Base-by-base conservation (phyloP, 2,888 invertebrate genomes). In the Diplolepis rosae region DNA sequence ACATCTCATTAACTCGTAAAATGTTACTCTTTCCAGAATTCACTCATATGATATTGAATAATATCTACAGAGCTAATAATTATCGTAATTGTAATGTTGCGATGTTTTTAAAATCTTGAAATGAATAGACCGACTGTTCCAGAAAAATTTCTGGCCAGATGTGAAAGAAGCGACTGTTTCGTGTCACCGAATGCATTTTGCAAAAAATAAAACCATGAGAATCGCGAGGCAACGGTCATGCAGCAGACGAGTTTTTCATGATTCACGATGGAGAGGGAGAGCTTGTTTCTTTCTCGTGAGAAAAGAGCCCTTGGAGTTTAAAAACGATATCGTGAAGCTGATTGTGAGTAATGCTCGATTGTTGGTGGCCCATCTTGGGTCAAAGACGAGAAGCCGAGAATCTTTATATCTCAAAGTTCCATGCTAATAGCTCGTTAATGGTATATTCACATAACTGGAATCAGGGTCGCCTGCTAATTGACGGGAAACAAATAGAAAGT, bases 231-330 rank as follows among this genome's bases (percentile, higher is more conserved):
- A 65, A 52, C 51, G 45, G 35, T 56, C 35, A 27, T 52, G 50
- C 22, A 28, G 35, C 35, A 22, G 50, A 51, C 30, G 35, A 61
- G 61, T 61, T 61, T 61, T 61, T 61, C 61, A 66, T 22, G 68
- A 73, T 32, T 27, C 35, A 73, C 56, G 45, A 54, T 18, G 32
- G 68, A 48, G 15, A 48, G 51, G 22, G 52, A 69, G 66, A 56
- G 65, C 70, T 50, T 56, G 68, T 70, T 79, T 81, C 77, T 80
- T 72, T 73, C 67, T 80, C 83, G 83, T 83, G 82, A 81, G 83
- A 84, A 84, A 80, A 82, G 76, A 80, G 77, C 75, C 78, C 61
- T 39, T 32, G n/a, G 32, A 39, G 24, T 39, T 61, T 24, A 24
- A 61, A 50, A 73, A 70, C 73, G 73, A 70, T 66, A 71, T 54